Evolutionary conservation across 2,797 vertebrate species (phyloP).

Genomic region (Tachyglossus aculeatus): DNA sequence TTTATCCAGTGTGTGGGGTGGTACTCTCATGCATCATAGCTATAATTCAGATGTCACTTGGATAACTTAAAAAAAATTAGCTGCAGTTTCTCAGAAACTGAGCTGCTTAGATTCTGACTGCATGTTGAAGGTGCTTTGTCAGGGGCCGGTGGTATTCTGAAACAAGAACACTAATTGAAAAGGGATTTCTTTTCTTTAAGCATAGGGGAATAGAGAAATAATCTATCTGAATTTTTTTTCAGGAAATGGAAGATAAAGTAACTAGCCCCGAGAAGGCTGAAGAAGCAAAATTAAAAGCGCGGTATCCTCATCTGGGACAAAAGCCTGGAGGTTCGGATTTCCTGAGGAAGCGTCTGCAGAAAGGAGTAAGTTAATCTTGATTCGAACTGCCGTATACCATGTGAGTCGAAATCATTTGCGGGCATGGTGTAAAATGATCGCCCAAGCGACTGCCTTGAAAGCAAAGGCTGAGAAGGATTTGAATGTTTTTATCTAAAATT

Average conservation of each 20-base stretch:
- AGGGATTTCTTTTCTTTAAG: conserved; percentile 15
- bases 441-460: no score
- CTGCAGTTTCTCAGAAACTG: conserved; percentile 24
- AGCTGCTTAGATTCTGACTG: conserved; percentile 38
- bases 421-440: no score
- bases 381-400: not conserved
- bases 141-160: conserved; percentile 8
- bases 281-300: conserved; percentile 96
- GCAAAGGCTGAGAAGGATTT: no score
- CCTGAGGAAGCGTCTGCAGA: conserved; percentile 95
- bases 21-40: conserved; percentile 46
- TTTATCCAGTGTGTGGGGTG: conserved; percentile 58
- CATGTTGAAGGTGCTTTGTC: conserved; percentile 19
- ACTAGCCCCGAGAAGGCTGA: conserved; percentile 93
- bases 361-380: conserved; percentile 86
- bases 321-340: conserved; percentile 97
- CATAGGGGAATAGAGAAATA: conserved; percentile 23
- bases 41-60: conserved; percentile 51
- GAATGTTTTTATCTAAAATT: no score
- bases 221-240: conserved; percentile 60
- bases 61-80: conserved; percentile 35
- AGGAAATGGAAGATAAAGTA: conserved; percentile 93
- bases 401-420: not conserved
- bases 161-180: conserved; percentile 14
- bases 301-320: conserved; percentile 93